Conservation (phyloP, 2,113 vertebrate genomes). For the Macrotis lagotis region DNA sequence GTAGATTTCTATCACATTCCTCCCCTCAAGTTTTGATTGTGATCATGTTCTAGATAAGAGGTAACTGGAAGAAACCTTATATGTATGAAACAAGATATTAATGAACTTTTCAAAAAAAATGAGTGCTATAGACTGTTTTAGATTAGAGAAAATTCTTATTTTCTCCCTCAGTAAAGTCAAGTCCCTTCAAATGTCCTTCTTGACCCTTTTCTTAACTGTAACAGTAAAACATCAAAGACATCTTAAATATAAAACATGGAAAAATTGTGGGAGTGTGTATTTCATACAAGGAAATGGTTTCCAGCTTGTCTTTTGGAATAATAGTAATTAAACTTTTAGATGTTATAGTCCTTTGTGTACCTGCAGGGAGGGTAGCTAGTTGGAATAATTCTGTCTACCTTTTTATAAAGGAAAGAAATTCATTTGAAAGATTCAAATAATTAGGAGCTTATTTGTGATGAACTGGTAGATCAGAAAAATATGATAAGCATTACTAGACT, state of each 20-base stretch:
- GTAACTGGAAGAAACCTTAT: conserved; percentile 26
- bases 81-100: conserved; percentile 40
- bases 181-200: no score
- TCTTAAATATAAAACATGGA: conserved; percentile 29
- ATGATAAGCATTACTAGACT: no score
- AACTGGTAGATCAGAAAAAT: no score
- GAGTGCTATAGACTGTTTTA: conserved; percentile 1
- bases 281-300: not conserved
- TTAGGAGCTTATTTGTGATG: no score
- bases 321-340: not conserved
- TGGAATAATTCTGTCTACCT: not conserved
- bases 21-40: not conserved
- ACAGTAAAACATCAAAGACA: not conserved
- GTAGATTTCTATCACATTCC: not conserved
- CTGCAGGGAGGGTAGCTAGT: not conserved
- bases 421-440: no score
- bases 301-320: not conserved
- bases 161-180: no score
- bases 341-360: not conserved
- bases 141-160: no score
- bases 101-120: not conserved
- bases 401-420: conserved; percentile 27
- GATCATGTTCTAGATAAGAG: conserved; percentile 35
- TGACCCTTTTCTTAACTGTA: not conserved
- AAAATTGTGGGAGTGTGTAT: conserved; percentile 15